Conservation (phyloP, 2,113 vertebrate species). For the Microtus oregoni region DNA sequence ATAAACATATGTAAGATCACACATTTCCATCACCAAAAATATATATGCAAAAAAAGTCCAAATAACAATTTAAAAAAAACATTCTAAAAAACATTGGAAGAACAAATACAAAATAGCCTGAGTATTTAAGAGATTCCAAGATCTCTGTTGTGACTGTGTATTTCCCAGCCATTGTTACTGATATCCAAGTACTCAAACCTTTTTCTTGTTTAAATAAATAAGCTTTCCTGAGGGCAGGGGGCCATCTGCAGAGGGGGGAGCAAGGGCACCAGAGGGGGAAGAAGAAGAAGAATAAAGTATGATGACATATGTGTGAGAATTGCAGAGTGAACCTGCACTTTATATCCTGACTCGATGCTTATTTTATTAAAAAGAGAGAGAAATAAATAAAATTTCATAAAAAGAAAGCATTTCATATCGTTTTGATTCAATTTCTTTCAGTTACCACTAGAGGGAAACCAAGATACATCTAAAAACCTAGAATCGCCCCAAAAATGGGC, state of each 20-base stretch:
- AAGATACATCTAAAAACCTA: constrained; percentile 61
- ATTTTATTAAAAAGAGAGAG: not conserved
- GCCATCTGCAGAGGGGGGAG: not conserved
- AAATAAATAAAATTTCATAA: not conserved
- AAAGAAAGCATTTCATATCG: not conserved
- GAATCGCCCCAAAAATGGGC: not conserved
- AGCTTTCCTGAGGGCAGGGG: not conserved
- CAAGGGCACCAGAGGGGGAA: no score
- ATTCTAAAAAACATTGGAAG: not conserved
- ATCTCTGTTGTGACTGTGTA: not conserved
- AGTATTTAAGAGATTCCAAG: not conserved
- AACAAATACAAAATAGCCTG: constrained; percentile 5
- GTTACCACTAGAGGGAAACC: constrained; percentile 79
- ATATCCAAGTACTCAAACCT: not conserved
- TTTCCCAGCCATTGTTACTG: constrained; percentile 3
- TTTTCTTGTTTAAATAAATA: constrained; percentile 30
- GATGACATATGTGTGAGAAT: not conserved
- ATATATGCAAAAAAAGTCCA: constrained; percentile 19
- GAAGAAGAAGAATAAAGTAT: not conserved
- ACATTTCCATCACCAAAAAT: not conserved
- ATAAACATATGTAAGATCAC: not conserved
- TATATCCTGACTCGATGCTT: not conserved
- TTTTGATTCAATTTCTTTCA: constrained; percentile 42
- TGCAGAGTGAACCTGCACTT: not conserved
- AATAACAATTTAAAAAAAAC: not conserved